A percentile compares a stretch with the other conserved stretches of the same genome.
Evolutionary conservation across 2,888 invertebrate genomes (phyloP).

Genomic region (Pristionchus entomophagus): DNA sequence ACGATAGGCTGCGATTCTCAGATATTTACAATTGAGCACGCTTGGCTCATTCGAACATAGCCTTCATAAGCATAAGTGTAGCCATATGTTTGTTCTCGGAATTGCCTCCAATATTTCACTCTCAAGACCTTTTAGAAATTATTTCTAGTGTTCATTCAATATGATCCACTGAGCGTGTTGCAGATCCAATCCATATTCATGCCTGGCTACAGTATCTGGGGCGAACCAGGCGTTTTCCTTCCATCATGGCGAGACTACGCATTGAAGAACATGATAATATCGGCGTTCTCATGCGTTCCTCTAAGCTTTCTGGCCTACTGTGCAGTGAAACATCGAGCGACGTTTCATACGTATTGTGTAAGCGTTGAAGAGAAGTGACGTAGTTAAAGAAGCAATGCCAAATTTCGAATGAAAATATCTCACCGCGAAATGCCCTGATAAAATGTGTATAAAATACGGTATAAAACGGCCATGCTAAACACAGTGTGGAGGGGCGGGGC

Average conservation of each 20-base stretch:
- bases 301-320: background rate
- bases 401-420: too few relatives aligned
- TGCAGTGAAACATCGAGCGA: background rate
- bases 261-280: background rate
- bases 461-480: too few relatives aligned
- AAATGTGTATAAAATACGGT: too few relatives aligned
- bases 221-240: background rate
- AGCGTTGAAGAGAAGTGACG: background rate
- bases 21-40: too few relatives aligned
- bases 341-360: background rate
- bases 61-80: too few relatives aligned
- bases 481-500: too few relatives aligned
- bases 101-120: too few relatives aligned
- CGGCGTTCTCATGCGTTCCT: background rate
- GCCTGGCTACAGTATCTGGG: background rate
- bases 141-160: background rate
- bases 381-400: background rate
- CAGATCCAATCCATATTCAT: background rate
- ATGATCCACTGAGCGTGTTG: background rate
- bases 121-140: too few relatives aligned
- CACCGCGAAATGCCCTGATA: too few relatives aligned
- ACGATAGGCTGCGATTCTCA: too few relatives aligned
- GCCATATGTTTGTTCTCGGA: too few relatives aligned
- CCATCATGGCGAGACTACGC: background rate
- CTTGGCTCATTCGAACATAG: too few relatives aligned